Base-by-base conservation (phyloP, 2,888 invertebrate genomes). In the Himalopsyche anomala region DNA sequence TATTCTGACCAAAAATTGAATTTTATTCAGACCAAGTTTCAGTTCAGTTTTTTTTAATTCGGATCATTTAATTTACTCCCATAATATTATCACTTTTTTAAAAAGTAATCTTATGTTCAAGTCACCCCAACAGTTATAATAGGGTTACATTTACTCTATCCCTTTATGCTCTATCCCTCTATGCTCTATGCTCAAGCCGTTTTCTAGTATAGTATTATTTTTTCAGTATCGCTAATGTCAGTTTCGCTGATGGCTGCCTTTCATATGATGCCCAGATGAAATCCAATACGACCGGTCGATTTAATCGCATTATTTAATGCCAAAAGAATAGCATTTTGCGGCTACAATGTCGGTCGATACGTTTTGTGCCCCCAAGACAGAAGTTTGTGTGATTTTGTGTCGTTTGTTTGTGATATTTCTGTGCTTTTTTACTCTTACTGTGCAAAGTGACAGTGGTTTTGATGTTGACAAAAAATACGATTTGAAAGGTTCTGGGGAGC, bases 131-230 rank as follows among this genome's bases (percentile, higher is more conserved):
- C 28, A 28, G 62, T 74, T 5, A 74, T 15, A 12, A 12, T 12
- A 36, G 74, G 4, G 74, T 74, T 74, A 74, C 38, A 36, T 12
- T 4, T 15, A 12, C 38, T 74, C 38, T 69, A 69, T 74, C 38
- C 74, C 38, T 28, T 2, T 69, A 69, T 74, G 74, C 74, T 74
- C 74, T 69, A 69, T 74, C 38, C 74, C n/a, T n/a, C 38, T 69
- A 69, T 74, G 74, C 74, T 74, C 74, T 74, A 74, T 74, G 74
- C 38, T 4, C 38, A 11, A 38, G 36, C 12, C 74, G 36, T 74
- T 74, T 74, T 74, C 74, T 74, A 74, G 5, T 5, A 74, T 74
- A 38, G 74, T 38, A 74, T 12, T 38, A 74, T 12, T 15, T 28
- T 69, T 74, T 74, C 12, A 74, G 74, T 74, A 9, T 9, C 12